These are phyloP conservation scores for Sinohyriopsis cumingii DNA, from an alignment of 2,888 invertebrate genomes.

Conservation along the genomic window DNA sequence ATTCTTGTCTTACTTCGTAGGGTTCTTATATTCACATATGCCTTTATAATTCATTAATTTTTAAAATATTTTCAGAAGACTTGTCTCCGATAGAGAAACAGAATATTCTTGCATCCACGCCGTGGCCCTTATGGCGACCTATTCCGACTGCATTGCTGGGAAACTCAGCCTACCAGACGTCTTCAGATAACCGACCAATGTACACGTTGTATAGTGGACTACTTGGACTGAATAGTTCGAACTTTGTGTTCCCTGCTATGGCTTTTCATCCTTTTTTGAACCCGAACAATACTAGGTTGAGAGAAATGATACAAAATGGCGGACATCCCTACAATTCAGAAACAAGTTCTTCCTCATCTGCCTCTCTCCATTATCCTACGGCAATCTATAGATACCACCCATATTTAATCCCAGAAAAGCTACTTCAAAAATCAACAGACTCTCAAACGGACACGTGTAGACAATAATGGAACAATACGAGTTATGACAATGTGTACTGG, in stretches of 20 bases:
- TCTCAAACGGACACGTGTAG: neutral
- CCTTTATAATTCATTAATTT: neutral
- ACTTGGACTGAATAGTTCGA: conserved; percentile 52
- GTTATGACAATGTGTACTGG: too few species aligned
- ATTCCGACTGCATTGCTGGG: conserved; percentile 50
- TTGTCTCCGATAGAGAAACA: conserved; percentile 49
- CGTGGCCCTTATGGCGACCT: conserved; percentile 56
- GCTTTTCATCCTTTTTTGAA: conserved; percentile 46
- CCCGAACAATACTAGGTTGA: conserved; percentile 39
- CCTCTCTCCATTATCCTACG: conserved; percentile 43
- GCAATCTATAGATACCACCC: conserved; percentile 62
- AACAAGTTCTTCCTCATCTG: conserved; percentile 18
- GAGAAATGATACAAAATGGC: conserved; percentile 37
- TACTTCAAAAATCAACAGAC: conserved; percentile 36
- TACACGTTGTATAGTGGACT: conserved; percentile 56
- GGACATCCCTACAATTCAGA: conserved; percentile 34
- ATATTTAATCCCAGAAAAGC: conserved; percentile 55
- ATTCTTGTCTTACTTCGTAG: conserved; percentile 1
- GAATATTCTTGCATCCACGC: conserved; percentile 45
- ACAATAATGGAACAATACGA: too few species aligned
- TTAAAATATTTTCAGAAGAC: conserved; percentile 48
- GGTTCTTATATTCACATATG: neutral
- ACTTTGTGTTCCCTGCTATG: conserved; percentile 48
- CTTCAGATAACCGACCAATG: conserved; percentile 39
- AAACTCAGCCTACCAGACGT: conserved; percentile 37